phyloP scores from a whole-genome alignment of 2,797 vertebrate genomes.

The Balearica regulorum region DNA sequence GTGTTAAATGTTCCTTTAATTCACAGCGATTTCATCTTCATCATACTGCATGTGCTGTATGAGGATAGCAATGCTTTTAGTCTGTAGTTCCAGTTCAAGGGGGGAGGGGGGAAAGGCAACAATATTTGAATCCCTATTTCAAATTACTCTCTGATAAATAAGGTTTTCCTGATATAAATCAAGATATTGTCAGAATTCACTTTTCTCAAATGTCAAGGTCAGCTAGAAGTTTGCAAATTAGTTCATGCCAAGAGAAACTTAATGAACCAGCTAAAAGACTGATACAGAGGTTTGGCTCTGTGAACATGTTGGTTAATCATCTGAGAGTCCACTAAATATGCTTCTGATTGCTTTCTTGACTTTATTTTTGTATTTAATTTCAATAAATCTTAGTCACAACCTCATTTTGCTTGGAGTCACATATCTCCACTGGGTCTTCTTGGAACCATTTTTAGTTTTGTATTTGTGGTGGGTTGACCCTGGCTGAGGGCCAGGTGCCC shows the following conservation, averaged over 20 bases:
- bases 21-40: neutral
- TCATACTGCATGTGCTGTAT: neutral
- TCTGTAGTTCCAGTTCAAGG: neutral
- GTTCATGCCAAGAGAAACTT: conserved; percentile 15
- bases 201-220: conserved; percentile 37
- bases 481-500: too few species aligned
- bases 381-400: neutral
- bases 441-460: neutral
- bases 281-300: neutral
- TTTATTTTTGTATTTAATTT: neutral
- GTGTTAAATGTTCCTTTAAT: neutral
- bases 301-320: neutral
- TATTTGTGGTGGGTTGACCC: too few species aligned
- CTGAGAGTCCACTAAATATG: neutral
- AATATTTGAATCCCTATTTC: neutral
- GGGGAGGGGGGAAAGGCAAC: accelerated
- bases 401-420: neutral
- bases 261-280: neutral
- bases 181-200: neutral
- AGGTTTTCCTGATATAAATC: neutral
- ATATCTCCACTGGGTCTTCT: neutral
- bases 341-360: neutral
- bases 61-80: neutral
- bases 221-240: conserved; percentile 13
- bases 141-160: neutral